Base-by-base conservation (phyloP, 2,888 invertebrate species). In the Apamea epomidion region DNA sequence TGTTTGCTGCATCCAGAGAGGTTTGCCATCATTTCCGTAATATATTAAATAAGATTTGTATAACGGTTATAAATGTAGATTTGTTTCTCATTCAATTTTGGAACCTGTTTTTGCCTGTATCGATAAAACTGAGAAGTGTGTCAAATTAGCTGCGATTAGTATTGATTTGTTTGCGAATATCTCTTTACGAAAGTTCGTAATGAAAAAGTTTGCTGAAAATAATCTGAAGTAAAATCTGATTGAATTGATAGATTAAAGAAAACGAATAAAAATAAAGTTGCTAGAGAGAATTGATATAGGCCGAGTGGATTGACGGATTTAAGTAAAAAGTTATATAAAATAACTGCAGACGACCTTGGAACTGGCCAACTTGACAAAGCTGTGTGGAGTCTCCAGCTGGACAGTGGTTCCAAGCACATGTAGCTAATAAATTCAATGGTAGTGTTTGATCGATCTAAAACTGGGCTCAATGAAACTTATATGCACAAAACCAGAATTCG, bases 21-120 rank as follows among this genome's bases (percentile, higher is more conserved):
- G 87, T 91, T 91, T 90, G 89, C 89, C 90, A 87, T 88, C 88
- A 91, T 91, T 92, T 88, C 87, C 90, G 91, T 92, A 93, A 93
- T 91, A 91, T 92, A 93, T 93, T 91, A 91, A 93, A 92, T 93
- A 92, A 92, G 91, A 91, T 91, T 91, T 93, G 89, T 91, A 91
- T 93, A 90, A 88, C 84, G 81, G 85, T 81, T 67, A 65, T 71
- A n/a, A n/a, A 54, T 32, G 32, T 32, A 32, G 7, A 45, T 64
- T 74, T 86, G 86, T 82, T 72, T 32, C 32, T 78, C 62, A 84
- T 88, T 86, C 74, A 85, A 87, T 87, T 85, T 84, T 80, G 74
- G 83, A 86, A 86, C 88, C 65, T 74, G 87, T 89, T 91, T 92
- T 91, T 92, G 84, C 76, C 76, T 78, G 87, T 75, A 87, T 84